Base-by-base conservation (phyloP, 1,140 invertebrate genomes). In the Drosophila dunni region DNA sequence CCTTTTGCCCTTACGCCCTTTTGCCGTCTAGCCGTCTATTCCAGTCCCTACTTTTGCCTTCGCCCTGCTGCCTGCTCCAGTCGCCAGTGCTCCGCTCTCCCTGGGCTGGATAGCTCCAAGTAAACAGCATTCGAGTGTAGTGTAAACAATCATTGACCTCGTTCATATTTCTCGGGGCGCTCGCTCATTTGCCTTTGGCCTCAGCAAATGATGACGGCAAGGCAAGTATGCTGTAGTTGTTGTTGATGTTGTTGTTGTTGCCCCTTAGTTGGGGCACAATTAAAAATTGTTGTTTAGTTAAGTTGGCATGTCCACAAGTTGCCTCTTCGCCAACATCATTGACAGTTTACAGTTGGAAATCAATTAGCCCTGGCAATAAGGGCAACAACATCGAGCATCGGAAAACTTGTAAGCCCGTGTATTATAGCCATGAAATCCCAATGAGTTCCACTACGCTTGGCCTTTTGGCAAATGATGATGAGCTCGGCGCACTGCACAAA, bases 141-240 rank as follows among this genome's bases (percentile, higher is more conserved):
- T 91, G 88, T 90, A 90, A 90, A 90, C 86, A 90, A 90, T 89
- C 83, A 90, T 88, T 91, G 88, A 90, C 86, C 86, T 90, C 86
- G 83, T 90, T 90, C 82, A 88, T 83, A 83, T 83, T 86, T 82
- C 83, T 86, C 69, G 65, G 75, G 68, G 72, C 65, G 65, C 53
- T 62, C 80, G 78, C 81, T 83, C 84, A 80, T 88, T 89, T 89
- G 83, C 80, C 76, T 86, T 79, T 86, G 76, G 70, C 81, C 72
- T 54, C 71, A 74, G 75, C 53, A 60, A 51, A 51, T 51, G 48
- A 51, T 33, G 48, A 10, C 6, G 48, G 42, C 79, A 76, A 63
- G 57, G 57, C 50, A 50, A 29, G 24, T 29, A 46, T 46, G 17
- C 11, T 7, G 53, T 17, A 2, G 24, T 29, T 29, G 24, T 29